Conservation (phyloP, 2,797 vertebrate genomes). For the Acanthiza pusilla region DNA sequence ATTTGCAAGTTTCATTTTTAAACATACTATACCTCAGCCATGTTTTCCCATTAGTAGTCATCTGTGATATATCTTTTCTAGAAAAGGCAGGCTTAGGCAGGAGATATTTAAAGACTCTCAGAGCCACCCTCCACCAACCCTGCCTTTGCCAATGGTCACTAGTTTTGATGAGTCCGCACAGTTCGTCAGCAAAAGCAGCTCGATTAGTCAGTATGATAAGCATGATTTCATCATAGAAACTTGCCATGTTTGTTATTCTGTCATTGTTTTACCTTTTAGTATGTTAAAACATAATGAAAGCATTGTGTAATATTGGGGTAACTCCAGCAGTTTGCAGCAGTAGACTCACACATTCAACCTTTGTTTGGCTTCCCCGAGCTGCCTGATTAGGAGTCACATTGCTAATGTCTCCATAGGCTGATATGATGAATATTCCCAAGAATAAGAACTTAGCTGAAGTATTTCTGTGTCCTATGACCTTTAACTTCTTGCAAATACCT, state of each 20-base stretch:
- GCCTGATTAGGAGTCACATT: background rate
- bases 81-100: background rate
- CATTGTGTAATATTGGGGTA: background rate
- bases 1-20: background rate
- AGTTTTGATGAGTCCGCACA: background rate
- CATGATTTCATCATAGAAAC: background rate
- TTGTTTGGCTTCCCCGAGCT: background rate
- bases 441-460: background rate
- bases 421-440: background rate
- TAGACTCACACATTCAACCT: background rate
- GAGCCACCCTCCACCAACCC: background rate
- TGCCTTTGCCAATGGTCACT: background rate
- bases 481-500: background rate
- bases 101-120: background rate
- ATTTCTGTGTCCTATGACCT: background rate
- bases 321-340: background rate
- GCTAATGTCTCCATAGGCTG: background rate
- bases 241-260: background rate
- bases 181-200: background rate
- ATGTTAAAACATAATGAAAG: constrained; percentile 27
- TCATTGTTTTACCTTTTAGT: background rate
- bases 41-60: background rate
- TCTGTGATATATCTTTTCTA: background rate
- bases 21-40: background rate
- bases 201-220: background rate